Evolutionary conservation across 2,888 invertebrate species (phyloP).

Genomic region (Chelonus formosanus): DNA sequence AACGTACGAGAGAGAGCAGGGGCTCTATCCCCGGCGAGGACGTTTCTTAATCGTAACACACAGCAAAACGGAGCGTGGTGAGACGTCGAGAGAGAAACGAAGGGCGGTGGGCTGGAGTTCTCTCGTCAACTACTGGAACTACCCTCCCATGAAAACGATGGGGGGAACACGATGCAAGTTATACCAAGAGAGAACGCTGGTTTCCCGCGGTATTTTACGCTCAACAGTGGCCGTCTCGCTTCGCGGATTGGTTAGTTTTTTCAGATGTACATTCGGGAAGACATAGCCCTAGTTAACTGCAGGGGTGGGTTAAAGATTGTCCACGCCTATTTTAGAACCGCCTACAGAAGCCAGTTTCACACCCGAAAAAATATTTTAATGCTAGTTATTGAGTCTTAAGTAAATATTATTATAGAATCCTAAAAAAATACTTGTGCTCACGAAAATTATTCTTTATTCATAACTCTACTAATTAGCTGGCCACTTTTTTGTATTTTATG

Average conservation of each 20-base stretch:
- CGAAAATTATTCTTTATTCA: background rate
- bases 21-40: slow-evolving; percentile 30
- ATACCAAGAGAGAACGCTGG: slow-evolving; percentile 31
- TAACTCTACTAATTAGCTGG: too few relatives aligned
- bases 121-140: slow-evolving; percentile 14
- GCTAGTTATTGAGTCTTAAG: background rate
- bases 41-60: slow-evolving; percentile 19
- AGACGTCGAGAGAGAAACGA: slow-evolving; percentile 20
- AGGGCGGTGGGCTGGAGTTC: slow-evolving; percentile 29
- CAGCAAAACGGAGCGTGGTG: slow-evolving; percentile 15
- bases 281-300: slow-evolving; percentile 64
- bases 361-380: slow-evolving; percentile 36
- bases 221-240: slow-evolving; percentile 64
- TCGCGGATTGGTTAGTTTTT: slow-evolving; percentile 65
- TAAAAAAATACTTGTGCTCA: background rate
- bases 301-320: slow-evolving; percentile 53
- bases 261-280: slow-evolving; percentile 58
- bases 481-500: background rate
- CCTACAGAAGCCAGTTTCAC: slow-evolving; percentile 55
- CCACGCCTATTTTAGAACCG: slow-evolving; percentile 57
- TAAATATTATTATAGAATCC: background rate
- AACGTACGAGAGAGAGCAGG: slow-evolving; percentile 34
- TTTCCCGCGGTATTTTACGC: slow-evolving; percentile 46
- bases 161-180: slow-evolving; percentile 29
- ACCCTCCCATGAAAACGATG: slow-evolving; percentile 29